Conservation (phyloP, 1,140 invertebrate species). For the Ptiloglossa arizonensis region DNA sequence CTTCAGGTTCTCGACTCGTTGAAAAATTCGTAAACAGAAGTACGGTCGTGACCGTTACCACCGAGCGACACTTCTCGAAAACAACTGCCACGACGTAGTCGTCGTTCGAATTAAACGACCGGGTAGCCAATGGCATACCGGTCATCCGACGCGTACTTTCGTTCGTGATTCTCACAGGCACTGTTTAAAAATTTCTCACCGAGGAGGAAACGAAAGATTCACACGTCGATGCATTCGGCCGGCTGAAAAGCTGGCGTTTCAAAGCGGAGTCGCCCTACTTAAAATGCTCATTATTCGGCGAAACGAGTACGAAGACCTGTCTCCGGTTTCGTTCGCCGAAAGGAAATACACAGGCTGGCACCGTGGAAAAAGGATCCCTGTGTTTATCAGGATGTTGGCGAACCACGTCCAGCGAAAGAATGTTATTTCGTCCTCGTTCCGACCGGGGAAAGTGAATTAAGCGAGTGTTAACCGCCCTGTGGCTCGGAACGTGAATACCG, state of each 20-base stretch:
- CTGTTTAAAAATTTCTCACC: not conserved
- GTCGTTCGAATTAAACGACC: too few species aligned
- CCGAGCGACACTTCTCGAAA: too few species aligned
- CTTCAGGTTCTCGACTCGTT: too few species aligned
- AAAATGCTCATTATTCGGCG: constrained; percentile 9
- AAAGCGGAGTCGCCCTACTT: constrained; percentile 9
- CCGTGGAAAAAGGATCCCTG: not conserved
- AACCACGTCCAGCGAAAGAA: constrained; percentile 1
- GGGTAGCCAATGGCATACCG: too few species aligned
- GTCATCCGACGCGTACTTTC: not conserved
- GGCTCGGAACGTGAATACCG: not conserved
- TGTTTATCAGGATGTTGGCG: constrained; percentile 1
- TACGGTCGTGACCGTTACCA: too few species aligned
- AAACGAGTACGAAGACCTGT: constrained; percentile 22
- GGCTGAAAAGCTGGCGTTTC: constrained; percentile 18
- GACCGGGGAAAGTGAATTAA: constrained; percentile 19
- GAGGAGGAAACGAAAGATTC: constrained; percentile 7
- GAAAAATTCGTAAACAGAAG: too few species aligned
- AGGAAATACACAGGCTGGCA: not conserved
- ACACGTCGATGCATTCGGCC: constrained; percentile 1
- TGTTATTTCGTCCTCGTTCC: not conserved
- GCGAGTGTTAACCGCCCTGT: not conserved
- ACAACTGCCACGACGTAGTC: too few species aligned
- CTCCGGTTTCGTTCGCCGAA: constrained; percentile 14
- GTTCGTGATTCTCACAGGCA: not conserved